Evolutionary conservation across 2,113 vertebrate species (phyloP), one percentile per base, ranked within the genome.

Genomic region (Alligator sinensis): DNA sequence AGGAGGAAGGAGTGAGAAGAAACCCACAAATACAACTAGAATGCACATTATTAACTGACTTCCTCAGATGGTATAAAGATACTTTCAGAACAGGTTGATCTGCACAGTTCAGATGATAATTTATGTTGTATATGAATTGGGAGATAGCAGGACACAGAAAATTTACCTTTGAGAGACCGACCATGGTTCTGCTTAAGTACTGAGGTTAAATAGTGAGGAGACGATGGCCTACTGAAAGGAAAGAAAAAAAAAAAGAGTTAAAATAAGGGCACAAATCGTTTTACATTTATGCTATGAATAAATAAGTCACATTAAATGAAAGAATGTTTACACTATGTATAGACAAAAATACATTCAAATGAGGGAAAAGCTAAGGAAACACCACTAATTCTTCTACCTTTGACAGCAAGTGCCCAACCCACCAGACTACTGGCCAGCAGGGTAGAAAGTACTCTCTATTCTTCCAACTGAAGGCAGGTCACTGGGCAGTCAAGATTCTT

Each of bases 151-250:
- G 77, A 55, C 5, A 70, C 11, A 80, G 38, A 0, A 19, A 2
- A 10, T 18, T 98, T 98, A 99, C 99, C 99, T 99, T 99, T 99
- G 89, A 99, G 98, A 93, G 98, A 98, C 96, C 97, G 99, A 96
- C 98, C 89, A 34, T 98, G 98, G 66, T 93, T 98, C 98, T 99
- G 99, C 96, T 99, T 98, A 97, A 99, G 93, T 83, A 98, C 96
- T 92, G 98, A 98, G 81, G 94, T 98, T 93, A 99, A 97, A 97
- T 99, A 99, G 86, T 98, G 98, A 98, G 99, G 98, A 91, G 99
- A 99, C 7, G 98, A 98, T 38, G 99, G 99, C 97, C 98, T 98
- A 98, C 99, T 99, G 97, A 62, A 97, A 97, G 95, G 70, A 97
- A 91, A 97, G 86, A 84, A 60, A 95, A 78, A 64, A 87, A 89